phyloP scores from a whole-genome alignment of 2,888 invertebrate species.

The Micropterix aruncella region DNA sequence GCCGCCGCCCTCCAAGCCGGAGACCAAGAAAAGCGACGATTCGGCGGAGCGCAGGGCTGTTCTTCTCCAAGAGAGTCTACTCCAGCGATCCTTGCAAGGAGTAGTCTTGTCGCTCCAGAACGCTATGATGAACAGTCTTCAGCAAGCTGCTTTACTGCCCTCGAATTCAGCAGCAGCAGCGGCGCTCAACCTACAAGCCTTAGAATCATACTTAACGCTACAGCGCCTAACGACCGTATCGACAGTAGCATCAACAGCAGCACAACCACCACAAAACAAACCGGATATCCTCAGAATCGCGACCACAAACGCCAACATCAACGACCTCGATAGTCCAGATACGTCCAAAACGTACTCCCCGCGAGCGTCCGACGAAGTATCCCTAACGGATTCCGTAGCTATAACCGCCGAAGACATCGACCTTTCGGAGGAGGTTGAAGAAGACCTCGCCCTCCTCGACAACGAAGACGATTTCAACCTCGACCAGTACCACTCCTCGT shows the following conservation, averaged over 20 bases:
- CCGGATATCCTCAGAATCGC: constrained; percentile 55
- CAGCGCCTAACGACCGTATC: constrained; percentile 62
- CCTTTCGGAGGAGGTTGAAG: constrained; percentile 56
- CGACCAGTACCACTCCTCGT: constrained; percentile 32
- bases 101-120: constrained; percentile 72
- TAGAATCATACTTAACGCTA: constrained; percentile 73
- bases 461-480: constrained; percentile 58
- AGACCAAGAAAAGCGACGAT: constrained; percentile 20
- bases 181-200: constrained; percentile 70
- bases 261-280: constrained; percentile 32
- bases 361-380: constrained; percentile 34
- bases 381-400: constrained; percentile 34
- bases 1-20: constrained; percentile 24
- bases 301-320: constrained; percentile 38
- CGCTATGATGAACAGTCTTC: constrained; percentile 72
- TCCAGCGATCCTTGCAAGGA: constrained; percentile 63
- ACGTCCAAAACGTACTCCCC: constrained; percentile 29
- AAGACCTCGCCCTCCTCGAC: constrained; percentile 60
- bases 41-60: constrained; percentile 35
- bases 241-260: constrained; percentile 27
- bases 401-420: constrained; percentile 46
- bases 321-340: constrained; percentile 26
- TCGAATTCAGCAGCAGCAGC: constrained; percentile 75
- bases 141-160: constrained; percentile 70
- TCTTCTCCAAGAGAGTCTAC: constrained; percentile 44